A percentile compares a stretch with the other conserved stretches of the same genome.
These are phyloP conservation scores for Rutilus rutilus DNA, from an alignment of 2,113 vertebrate genomes.

Conservation along the genomic window DNA sequence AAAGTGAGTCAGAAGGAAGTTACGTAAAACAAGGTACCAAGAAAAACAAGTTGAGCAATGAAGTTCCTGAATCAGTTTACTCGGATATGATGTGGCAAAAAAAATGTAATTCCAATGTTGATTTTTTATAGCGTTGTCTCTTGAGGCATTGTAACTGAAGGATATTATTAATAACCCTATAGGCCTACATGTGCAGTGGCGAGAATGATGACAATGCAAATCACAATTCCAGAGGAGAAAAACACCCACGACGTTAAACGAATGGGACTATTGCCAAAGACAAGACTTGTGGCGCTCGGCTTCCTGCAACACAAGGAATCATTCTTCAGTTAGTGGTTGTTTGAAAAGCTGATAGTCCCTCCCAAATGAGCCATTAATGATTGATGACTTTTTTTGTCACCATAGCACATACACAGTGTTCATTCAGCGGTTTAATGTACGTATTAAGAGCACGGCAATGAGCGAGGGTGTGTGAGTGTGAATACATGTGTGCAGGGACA, in stretches of 20 bases:
- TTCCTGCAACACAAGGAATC: slow-evolving; percentile 28
- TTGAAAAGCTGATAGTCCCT: slow-evolving; percentile 44
- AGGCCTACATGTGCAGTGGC: not conserved
- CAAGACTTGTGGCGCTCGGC: slow-evolving; percentile 11
- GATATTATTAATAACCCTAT: not conserved
- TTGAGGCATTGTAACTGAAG: not conserved
- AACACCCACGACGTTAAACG: slow-evolving; percentile 12
- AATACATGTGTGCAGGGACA: slow-evolving; percentile 24
- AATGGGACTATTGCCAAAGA: slow-evolving; percentile 19
- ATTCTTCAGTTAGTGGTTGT: slow-evolving; percentile 47
- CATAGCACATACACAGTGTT: slow-evolving; percentile 26
- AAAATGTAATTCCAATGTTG: not conserved
- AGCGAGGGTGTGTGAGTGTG: slow-evolving; percentile 30
- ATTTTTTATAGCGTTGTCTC: not conserved
- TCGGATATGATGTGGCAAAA: not conserved
- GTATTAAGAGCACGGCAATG: slow-evolving; percentile 42
- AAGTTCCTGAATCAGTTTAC: not conserved
- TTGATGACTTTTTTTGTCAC: slow-evolving; percentile 49
- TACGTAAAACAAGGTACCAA: not conserved
- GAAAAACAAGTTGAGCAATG: slow-evolving; percentile 7
- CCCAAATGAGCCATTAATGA: slow-evolving; percentile 48
- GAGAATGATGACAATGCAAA: slow-evolving; percentile 32
- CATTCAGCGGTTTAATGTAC: slow-evolving; percentile 28
- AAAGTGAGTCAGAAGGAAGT: slow-evolving; percentile 28
- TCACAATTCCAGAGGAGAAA: not conserved